phyloP scores from a whole-genome alignment of 1,140 invertebrate species.

The Micrasema minimum region DNA sequence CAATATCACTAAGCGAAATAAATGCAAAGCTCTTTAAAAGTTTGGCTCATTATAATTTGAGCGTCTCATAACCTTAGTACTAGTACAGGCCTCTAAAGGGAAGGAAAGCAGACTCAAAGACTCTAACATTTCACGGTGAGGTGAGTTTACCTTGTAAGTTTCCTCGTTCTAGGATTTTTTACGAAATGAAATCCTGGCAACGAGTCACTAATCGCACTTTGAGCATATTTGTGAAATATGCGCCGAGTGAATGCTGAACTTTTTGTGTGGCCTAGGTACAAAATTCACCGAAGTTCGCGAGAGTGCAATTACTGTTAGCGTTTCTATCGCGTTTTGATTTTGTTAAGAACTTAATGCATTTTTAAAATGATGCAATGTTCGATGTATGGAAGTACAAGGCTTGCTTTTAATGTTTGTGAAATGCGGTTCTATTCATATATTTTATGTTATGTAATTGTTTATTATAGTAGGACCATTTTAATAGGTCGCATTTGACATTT shows the following conservation, averaged over 20 bases:
- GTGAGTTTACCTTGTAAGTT: constrained; percentile 42
- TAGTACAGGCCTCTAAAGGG: background rate
- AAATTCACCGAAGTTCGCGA: constrained; percentile 34
- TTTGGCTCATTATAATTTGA: constrained; percentile 10
- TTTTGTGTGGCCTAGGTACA: constrained; percentile 31
- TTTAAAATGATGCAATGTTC: too few species aligned
- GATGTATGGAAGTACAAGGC: too few species aligned
- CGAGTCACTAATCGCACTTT: constrained; percentile 38
- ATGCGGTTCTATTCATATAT: too few species aligned
- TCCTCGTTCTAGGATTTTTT: constrained; percentile 36
- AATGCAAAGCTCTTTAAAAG: constrained; percentile 7
- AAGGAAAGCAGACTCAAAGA: constrained; percentile 4
- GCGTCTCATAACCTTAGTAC: background rate
- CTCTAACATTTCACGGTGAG: constrained; percentile 37
- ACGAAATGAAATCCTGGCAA: constrained; percentile 38
- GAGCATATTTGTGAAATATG: constrained; percentile 33
- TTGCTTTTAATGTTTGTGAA: too few species aligned
- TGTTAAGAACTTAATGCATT: too few species aligned
- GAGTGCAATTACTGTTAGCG: constrained; percentile 33
- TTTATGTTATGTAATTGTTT: too few species aligned
- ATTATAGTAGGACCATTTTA: too few species aligned
- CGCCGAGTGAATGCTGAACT: constrained; percentile 30
- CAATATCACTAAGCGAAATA: constrained; percentile 2
- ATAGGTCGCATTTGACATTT: too few species aligned
- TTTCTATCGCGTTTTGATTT: constrained; percentile 31